Percentiles rank a stretch among this genome's conserved stretches.
phyloP scores from a whole-genome alignment of 2,113 vertebrate genomes.

The Solea solea region DNA sequence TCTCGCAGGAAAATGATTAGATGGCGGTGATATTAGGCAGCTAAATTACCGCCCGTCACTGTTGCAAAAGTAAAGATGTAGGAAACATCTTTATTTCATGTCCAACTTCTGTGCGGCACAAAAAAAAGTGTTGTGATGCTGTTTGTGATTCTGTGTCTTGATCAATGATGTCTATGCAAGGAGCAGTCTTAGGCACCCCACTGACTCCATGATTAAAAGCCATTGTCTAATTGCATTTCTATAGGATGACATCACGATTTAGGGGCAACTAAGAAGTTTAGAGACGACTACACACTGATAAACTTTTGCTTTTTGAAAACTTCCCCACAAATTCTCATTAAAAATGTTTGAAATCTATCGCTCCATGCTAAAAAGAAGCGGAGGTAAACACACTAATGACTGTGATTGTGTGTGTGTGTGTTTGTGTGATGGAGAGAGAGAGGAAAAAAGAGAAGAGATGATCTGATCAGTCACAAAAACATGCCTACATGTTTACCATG shows the following conservation, averaged over 20 bases:
- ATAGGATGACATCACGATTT: slow-evolving; percentile 50
- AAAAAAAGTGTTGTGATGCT: not conserved
- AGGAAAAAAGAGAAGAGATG: not conserved
- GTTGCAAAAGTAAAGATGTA: not conserved
- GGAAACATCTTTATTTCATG: not conserved
- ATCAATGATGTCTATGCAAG: slow-evolving; percentile 15
- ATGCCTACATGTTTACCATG: slow-evolving; percentile 59
- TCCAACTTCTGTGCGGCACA: not conserved
- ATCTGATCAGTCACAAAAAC: slow-evolving; percentile 64
- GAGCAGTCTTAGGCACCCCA: not conserved
- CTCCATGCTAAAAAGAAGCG: slow-evolving; percentile 51
- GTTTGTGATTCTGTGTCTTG: slow-evolving; percentile 11
- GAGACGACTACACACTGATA: slow-evolving; percentile 34
- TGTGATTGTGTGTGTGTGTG: slow-evolving; percentile 54
- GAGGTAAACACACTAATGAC: slow-evolving; percentile 77
- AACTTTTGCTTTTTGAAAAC: slow-evolving; percentile 61
- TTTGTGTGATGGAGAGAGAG: slow-evolving; percentile 25
- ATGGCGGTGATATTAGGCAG: not conserved
- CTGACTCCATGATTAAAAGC: slow-evolving; percentile 58
- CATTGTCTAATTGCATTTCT: slow-evolving; percentile 59
- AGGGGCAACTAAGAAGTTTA: slow-evolving; percentile 30
- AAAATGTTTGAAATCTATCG: slow-evolving; percentile 60
- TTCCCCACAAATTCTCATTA: slow-evolving; percentile 70
- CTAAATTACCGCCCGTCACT: not conserved
- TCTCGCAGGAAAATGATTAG: not conserved